Evolutionary conservation across 2,888 invertebrate species (phyloP).

Genomic region (Ecliptopera silaceata): DNA sequence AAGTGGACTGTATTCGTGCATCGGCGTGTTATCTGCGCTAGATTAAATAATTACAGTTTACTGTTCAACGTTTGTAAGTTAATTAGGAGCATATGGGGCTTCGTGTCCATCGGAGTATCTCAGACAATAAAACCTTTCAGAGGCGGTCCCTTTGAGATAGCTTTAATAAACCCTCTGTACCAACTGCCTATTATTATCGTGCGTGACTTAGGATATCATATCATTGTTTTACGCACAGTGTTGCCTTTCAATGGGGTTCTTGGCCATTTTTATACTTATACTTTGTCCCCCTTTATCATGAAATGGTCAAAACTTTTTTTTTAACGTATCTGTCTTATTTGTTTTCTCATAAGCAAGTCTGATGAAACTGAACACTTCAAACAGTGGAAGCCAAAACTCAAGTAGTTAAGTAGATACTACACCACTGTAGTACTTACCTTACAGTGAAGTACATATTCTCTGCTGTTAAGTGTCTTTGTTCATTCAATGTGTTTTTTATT

Average conservation of each 20-base stretch:
- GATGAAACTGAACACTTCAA: constrained; percentile 26
- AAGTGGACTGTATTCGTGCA: constrained; percentile 38
- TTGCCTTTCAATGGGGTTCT: constrained; percentile 17
- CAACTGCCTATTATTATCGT: constrained; percentile 48
- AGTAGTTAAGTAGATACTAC: background rate
- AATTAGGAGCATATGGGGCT: constrained; percentile 67
- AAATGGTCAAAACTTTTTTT: background rate
- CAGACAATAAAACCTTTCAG: constrained; percentile 70
- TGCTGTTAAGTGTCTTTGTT: constrained; percentile 20
- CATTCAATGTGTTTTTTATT: constrained; percentile 21
- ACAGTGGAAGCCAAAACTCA: constrained; percentile 19
- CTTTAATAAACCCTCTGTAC: constrained; percentile 55
- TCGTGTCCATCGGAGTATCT: constrained; percentile 51
- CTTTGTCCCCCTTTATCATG: background rate
- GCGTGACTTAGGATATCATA: constrained; percentile 36
- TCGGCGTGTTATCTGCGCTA: constrained; percentile 41
- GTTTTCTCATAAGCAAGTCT: background rate
- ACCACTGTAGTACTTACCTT: background rate
- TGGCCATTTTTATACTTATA: background rate
- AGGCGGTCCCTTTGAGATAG: constrained; percentile 66
- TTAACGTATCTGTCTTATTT: constrained; percentile 1
- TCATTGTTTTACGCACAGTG: constrained; percentile 26
- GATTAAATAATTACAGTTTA: constrained; percentile 35
- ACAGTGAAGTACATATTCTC: background rate
- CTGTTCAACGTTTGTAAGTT: constrained; percentile 57